Evolutionary conservation across 2,797 vertebrate genomes (phyloP).

Genomic region (Lemur catta): DNA sequence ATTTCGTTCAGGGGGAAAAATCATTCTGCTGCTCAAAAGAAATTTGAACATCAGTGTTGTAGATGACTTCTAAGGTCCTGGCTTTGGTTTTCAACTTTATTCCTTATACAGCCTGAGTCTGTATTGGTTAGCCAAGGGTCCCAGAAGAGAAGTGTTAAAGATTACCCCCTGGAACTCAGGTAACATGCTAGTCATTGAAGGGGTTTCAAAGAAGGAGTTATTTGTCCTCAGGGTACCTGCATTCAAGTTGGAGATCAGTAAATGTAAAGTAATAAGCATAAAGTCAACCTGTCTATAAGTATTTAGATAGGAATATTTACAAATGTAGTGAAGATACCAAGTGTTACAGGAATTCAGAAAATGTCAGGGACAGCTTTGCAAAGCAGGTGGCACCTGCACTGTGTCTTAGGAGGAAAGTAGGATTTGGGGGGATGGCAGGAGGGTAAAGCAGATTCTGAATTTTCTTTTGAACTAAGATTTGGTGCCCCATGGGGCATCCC

Average conservation of each 20-base stretch:
- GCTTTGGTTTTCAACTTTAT: neutral
- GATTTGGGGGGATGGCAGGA: neutral
- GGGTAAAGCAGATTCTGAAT: neutral
- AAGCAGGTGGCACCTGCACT: fast-evolving
- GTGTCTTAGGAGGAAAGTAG: neutral
- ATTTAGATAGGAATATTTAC: neutral
- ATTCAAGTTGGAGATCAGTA: neutral
- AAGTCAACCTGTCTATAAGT: neutral
- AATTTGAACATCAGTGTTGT: neutral
- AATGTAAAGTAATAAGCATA: neutral
- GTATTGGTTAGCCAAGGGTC: neutral
- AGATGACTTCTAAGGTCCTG: neutral
- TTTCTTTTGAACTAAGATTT: conserved; percentile 40
- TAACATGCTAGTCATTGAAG: neutral
- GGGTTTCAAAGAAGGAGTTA: neutral
- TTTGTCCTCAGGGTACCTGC: neutral
- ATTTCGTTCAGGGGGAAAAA: neutral
- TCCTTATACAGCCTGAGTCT: neutral
- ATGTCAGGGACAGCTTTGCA: neutral
- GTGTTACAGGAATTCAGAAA: neutral
- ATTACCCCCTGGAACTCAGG: neutral
- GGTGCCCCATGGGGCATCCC: neutral
- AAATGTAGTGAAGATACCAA: neutral
- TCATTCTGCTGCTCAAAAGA: neutral
- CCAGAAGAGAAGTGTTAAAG: neutral